Evolutionary conservation across 2,797 vertebrate genomes (phyloP).

Genomic region (Petrocephalus schoutedeni): DNA sequence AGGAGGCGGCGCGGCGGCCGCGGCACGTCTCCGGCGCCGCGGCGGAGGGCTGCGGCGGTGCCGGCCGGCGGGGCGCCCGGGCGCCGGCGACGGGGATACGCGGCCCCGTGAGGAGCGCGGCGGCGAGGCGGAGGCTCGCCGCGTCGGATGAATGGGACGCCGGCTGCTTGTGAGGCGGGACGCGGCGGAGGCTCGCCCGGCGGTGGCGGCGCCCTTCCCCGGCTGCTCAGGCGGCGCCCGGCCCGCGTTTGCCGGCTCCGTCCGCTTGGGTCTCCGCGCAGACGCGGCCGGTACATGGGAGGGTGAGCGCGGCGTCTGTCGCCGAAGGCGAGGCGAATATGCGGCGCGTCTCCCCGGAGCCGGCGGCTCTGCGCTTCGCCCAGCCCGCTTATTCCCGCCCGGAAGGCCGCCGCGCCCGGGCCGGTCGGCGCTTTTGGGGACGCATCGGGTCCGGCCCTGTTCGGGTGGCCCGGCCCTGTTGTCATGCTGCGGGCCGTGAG

Average conservation of each 20-base stretch:
- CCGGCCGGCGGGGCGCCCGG: too few relatives aligned
- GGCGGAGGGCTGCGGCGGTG: too few relatives aligned
- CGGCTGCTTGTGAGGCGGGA: slow-evolving; percentile 16
- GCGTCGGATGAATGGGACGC: slow-evolving; percentile 43
- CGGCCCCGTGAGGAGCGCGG: neutral
- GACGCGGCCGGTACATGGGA: neutral
- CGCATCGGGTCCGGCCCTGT: neutral
- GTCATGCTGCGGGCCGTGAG: neutral
- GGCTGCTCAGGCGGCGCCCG: too few relatives aligned
- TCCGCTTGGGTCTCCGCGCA: neutral
- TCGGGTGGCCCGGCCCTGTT: neutral
- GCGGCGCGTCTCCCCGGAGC: neutral
- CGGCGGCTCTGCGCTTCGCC: neutral
- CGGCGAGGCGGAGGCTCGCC: neutral
- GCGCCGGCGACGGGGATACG: too few relatives aligned
- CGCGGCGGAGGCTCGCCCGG: slow-evolving; percentile 21
- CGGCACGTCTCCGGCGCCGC: neutral
- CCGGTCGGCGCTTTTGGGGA: neutral
- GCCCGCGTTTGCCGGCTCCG: too few relatives aligned
- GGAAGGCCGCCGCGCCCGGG: neutral
- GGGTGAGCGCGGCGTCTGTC: slow-evolving; percentile 37
- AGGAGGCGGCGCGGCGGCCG: slow-evolving; percentile 37
- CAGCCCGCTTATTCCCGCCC: neutral
- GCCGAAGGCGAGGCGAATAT: slow-evolving; percentile 27
- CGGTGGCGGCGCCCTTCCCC: neutral